Evolutionary conservation across 2,113 vertebrate species (phyloP).

Genomic region (Rallus limicola): DNA sequence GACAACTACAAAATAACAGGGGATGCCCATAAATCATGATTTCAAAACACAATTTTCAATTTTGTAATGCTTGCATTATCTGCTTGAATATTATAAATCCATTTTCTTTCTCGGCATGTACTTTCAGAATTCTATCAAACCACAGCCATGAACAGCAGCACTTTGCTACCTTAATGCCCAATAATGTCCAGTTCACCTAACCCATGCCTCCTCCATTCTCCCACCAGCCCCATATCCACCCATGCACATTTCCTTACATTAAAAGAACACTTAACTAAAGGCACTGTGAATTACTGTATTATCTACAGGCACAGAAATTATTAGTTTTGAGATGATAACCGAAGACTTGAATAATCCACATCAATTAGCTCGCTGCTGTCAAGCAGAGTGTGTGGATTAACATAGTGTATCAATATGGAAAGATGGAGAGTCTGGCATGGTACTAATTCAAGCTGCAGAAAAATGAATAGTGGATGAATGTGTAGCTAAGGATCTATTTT

Average conservation of each 20-base stretch:
- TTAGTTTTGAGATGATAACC: not conserved
- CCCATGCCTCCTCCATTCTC: not conserved
- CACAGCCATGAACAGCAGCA: not conserved
- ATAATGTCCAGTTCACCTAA: not conserved
- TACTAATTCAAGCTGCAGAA: not conserved
- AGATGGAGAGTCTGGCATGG: not conserved
- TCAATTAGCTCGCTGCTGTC: not conserved
- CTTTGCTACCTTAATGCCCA: not conserved
- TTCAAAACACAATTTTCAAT: not conserved
- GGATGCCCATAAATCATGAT: not conserved
- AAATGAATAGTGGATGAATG: not conserved
- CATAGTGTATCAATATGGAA: not conserved
- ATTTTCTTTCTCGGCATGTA: not conserved
- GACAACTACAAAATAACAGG: not conserved
- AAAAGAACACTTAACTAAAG: not conserved
- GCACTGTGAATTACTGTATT: not conserved
- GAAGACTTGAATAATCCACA: not conserved
- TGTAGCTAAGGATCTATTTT: not conserved
- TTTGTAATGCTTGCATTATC: not conserved
- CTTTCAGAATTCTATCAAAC: not conserved
- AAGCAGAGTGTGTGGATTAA: not conserved
- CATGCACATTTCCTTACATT: not conserved
- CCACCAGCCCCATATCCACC: not conserved
- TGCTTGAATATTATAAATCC: not conserved
- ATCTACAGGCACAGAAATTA: not conserved